Conservation (phyloP, 2,797 vertebrate species). For the Hafferia zeledoni region DNA sequence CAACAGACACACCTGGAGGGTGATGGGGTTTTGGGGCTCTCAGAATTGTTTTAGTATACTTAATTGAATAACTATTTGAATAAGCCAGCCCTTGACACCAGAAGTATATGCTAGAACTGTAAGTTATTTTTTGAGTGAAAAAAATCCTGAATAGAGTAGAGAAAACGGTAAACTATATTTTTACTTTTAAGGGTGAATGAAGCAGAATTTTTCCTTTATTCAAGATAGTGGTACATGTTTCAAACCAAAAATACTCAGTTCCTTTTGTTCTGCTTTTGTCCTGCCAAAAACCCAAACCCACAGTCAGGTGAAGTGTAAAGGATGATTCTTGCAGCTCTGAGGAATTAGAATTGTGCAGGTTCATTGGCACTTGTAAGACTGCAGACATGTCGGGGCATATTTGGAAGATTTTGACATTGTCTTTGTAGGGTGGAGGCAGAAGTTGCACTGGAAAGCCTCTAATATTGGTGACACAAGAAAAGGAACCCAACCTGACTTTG, state of each 20-base stretch:
- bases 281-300: not conserved
- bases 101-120: not conserved
- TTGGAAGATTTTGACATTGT: not conserved
- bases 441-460: not conserved
- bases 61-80: not conserved
- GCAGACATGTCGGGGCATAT: not conserved
- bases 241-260: not conserved
- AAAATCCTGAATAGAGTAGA: not conserved
- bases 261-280: not conserved
- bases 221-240: not conserved
- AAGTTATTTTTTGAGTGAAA: not conserved
- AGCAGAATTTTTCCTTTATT: not conserved
- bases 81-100: not conserved
- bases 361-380: not conserved
- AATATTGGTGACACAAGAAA: not conserved
- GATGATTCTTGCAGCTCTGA: not conserved
- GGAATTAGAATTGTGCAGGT: not conserved
- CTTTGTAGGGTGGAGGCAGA: not conserved
- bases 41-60: not conserved
- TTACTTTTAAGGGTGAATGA: not conserved
- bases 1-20: not conserved
- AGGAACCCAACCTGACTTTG: not conserved
- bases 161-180: not conserved
- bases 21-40: not conserved
- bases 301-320: not conserved